Evolutionary conservation across 2,797 vertebrate genomes (phyloP), one percentile per base, ranked within the genome.

Genomic region (Florisuga fusca): DNA sequence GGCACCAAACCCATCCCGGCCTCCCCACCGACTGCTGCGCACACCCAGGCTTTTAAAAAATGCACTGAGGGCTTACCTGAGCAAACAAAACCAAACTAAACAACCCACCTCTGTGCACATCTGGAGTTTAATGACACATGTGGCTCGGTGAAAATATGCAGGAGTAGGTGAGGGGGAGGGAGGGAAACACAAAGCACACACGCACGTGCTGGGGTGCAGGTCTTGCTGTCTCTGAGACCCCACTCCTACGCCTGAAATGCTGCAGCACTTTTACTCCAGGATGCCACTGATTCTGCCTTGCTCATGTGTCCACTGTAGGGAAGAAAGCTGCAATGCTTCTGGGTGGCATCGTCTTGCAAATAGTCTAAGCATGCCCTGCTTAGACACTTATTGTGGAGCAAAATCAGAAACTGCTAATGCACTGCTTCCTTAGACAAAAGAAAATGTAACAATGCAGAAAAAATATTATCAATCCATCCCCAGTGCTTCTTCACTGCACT

Each of bases 281-380:
- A 0, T 71, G 84, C 83, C 76, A 85, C 79, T 1, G 1, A 5
- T 61, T 29, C 84, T 87, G 93, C 92, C 86, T 74, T 10, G 61
- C 93, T 76, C 64, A 8, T 10, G 74, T 61, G 77, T 21, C 80
- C 91, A 67, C 48, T 76, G 74, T 22, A 67, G 75, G 83, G 27
- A 92, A 79, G 91, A 57, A 82, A 91, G 67, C 76, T 93, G 91
- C 61, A 8, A 55, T 66, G 75, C 86, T 92, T 79, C 94, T 77
- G 92, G 80, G 63, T 83, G 86, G 75, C 90, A 92, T 41, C 26
- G 2, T 71, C 85, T 89, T 0, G 7, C 63, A 82, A 96, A 95
- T 0, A 93, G 89, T 5, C 92, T 90, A 82, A 93, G 89, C 75
- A 80, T 36, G 61, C 84, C 84, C 89, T 91, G 92, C 82, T 94